Conservation (phyloP, 1,140 invertebrate species). For the Drosophila lacteicornis region DNA sequence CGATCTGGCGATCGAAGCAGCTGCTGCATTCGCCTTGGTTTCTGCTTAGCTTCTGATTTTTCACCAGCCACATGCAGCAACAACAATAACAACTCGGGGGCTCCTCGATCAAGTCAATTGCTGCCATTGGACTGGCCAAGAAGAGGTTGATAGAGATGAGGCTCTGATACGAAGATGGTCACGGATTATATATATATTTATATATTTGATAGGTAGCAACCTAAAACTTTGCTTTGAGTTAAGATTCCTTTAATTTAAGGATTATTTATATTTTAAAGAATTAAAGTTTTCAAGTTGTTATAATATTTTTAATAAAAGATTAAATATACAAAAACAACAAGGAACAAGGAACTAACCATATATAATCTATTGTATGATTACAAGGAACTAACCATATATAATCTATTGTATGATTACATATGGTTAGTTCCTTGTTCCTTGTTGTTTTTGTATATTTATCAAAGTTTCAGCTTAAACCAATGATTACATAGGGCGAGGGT, state of each 20-base stretch:
- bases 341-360: no score
- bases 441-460: neutral
- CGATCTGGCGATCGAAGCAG: constrained; percentile 51
- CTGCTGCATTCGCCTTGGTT: constrained; percentile 36
- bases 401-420: no score
- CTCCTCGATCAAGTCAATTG: constrained; percentile 62
- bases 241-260: no score
- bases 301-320: no score
- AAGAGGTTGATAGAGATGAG: constrained; percentile 35
- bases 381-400: no score
- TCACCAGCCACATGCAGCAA: constrained; percentile 43
- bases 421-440: no score
- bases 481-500: neutral
- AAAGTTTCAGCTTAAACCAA: neutral
- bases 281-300: no score
- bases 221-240: no score
- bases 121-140: constrained; percentile 31
- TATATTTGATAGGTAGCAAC: no score
- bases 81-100: neutral
- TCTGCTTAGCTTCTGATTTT: constrained; percentile 55
- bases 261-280: no score
- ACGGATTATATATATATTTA: neutral
- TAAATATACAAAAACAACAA: no score
- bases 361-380: no score
- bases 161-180: neutral